These are phyloP conservation scores for Chrysina gloriosa DNA, from an alignment of 2,888 invertebrate species.

Conservation along the genomic window DNA sequence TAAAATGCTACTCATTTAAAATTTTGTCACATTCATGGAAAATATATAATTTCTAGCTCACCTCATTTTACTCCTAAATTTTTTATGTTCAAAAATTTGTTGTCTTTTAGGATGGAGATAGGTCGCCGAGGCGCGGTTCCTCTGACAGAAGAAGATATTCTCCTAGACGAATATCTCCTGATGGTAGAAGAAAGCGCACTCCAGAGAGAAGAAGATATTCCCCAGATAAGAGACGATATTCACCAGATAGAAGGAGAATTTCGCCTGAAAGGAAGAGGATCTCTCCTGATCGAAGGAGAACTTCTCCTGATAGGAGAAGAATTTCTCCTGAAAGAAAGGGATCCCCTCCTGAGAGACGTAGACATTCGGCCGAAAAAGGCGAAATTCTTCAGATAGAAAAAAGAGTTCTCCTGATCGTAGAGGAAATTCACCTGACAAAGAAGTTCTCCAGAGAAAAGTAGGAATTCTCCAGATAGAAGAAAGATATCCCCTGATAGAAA, in stretches of 20 bases:
- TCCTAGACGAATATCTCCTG: constrained; percentile 40
- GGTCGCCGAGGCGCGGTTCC: constrained; percentile 32
- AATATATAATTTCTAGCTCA: too few relatives aligned
- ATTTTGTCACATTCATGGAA: background rate
- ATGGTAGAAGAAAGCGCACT: constrained; percentile 37
- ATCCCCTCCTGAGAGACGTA: constrained; percentile 16
- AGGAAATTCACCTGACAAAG: constrained; percentile 40
- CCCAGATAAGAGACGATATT: constrained; percentile 39
- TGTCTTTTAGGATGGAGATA: constrained; percentile 23
- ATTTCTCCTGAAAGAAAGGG: constrained; percentile 39
- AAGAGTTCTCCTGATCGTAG: constrained; percentile 39
- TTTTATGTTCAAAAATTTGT: background rate
- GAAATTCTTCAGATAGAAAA: constrained; percentile 41
- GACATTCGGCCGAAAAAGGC: constrained; percentile 42
- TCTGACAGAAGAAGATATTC: constrained; percentile 46
- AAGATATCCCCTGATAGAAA: constrained; percentile 40
- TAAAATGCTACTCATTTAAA: too few relatives aligned
- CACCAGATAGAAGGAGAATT: constrained; percentile 36
- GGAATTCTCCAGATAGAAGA: constrained; percentile 38
- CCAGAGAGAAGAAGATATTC: constrained; percentile 44
- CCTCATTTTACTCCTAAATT: too few relatives aligned
- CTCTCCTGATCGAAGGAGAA: constrained; percentile 40
- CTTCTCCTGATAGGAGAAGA: constrained; percentile 42
- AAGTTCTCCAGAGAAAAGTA: constrained; percentile 42
- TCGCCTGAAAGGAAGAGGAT: constrained; percentile 44